Percentiles rank a stretch among this genome's conserved stretches.
Conservation (phyloP, 64 coral and sea anemone species). For the Anthopleura sola region DNA sequence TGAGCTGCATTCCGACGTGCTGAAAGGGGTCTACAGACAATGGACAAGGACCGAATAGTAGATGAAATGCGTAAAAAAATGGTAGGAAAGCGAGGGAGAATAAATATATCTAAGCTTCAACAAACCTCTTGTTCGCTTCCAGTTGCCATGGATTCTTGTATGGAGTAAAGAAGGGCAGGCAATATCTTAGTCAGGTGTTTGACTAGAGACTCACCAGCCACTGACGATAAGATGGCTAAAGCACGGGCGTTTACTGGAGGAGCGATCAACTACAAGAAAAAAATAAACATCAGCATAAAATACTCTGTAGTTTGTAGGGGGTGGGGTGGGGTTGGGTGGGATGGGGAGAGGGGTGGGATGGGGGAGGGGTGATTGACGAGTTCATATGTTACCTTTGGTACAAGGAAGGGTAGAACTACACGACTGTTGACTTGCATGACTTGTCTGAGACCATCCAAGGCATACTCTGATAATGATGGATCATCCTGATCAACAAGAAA, state of each 20-base stretch:
- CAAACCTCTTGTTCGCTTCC: conserved; percentile 70
- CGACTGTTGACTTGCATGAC: conserved; percentile 95
- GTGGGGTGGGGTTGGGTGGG: too few species aligned
- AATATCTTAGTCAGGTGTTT: conserved; percentile 79
- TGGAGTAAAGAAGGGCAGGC: conserved; percentile 78
- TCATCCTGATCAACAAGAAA: conserved; percentile 52
- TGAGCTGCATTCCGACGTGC: too few species aligned
- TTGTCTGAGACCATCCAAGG: conserved; percentile 87
- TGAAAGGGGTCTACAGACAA: too few species aligned
- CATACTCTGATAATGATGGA: conserved; percentile 63
- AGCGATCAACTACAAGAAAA: conserved; percentile 69
- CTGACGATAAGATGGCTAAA: conserved; percentile 85
- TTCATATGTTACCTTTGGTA: conserved; percentile 70
- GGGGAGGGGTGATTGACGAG: too few species aligned
- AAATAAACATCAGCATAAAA: too few species aligned
- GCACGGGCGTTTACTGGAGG: conserved; percentile 85
- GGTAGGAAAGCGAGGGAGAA: background rate
- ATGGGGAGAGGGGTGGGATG: too few species aligned
- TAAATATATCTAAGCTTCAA: too few species aligned
- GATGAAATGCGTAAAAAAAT: too few species aligned
- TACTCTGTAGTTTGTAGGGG: too few species aligned
- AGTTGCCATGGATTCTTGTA: conserved; percentile 56
- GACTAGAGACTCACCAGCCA: conserved; percentile 78
- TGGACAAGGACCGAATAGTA: too few species aligned
- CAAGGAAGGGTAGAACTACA: conserved; percentile 88